Percentiles rank a stretch among this genome's conserved stretches.
These are phyloP conservation scores for Bombus waltoni DNA, from an alignment of 1,140 invertebrate species.

Conservation along the genomic window DNA sequence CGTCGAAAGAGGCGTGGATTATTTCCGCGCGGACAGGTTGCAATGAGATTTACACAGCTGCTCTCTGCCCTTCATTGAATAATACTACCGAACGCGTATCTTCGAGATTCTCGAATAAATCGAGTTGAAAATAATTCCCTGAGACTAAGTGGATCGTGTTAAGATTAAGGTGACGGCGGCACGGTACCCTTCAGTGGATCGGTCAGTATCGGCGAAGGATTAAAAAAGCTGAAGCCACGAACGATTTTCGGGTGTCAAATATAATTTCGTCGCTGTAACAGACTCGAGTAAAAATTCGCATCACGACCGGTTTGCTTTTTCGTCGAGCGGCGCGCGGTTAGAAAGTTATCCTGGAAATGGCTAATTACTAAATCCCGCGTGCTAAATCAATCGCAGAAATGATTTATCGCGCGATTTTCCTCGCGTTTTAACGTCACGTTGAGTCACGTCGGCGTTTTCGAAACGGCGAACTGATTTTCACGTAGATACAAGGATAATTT, in stretches of 20 bases:
- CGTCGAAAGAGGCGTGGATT: slow-evolving; percentile 26
- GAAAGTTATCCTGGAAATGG: slow-evolving; percentile 1
- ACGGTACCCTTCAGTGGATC: background rate
- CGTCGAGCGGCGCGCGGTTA: background rate
- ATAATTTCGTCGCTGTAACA: no score
- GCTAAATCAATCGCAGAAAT: background rate
- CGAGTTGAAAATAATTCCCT: background rate
- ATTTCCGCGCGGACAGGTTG: slow-evolving; percentile 21
- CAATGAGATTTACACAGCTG: slow-evolving; percentile 8
- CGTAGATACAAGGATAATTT: background rate
- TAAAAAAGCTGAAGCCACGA: no score
- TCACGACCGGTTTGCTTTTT: background rate
- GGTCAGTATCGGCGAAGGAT: background rate
- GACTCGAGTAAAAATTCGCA: background rate
- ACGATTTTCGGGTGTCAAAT: no score
- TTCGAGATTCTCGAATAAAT: background rate
- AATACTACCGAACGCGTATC: background rate
- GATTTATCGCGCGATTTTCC: slow-evolving; percentile 6
- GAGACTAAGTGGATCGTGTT: background rate
- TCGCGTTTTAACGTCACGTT: background rate
- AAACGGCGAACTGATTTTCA: no score
- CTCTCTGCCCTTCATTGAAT: background rate
- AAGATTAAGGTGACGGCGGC: background rate
- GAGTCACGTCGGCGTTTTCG: background rate
- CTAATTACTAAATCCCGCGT: slow-evolving; percentile 3